Conservation (phyloP, 2,888 invertebrate species). For the Conchocele bisecta region DNA sequence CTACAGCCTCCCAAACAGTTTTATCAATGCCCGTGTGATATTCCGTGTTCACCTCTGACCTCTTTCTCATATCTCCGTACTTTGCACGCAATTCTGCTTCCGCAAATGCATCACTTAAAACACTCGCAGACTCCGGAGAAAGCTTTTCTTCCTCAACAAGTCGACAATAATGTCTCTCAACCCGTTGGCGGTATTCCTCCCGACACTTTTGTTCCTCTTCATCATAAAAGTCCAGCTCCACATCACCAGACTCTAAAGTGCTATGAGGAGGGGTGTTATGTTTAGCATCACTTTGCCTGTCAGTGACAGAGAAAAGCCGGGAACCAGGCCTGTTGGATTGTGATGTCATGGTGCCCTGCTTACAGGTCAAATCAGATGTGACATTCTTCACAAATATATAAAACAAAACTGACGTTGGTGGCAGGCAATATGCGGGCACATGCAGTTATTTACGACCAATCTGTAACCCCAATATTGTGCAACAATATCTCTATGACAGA, state of each 20-base stretch:
- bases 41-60: conserved; percentile 44
- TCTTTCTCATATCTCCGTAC: conserved; percentile 36
- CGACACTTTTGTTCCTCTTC: conserved; percentile 71
- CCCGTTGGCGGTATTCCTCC: conserved; percentile 60
- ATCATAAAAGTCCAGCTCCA: conserved; percentile 56
- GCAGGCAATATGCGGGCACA: no score
- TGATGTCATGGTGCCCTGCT: conserved; percentile 24
- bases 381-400: background rate
- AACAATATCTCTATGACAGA: no score
- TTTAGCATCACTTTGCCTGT: conserved; percentile 13
- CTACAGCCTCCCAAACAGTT: conserved; percentile 66
- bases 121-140: conserved; percentile 61
- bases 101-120: conserved; percentile 59
- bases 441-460: no score
- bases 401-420: no score
- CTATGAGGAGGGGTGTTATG: conserved; percentile 3
- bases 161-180: conserved; percentile 65
- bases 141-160: conserved; percentile 61
- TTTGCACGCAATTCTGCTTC: conserved; percentile 56
- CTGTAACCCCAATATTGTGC: no score
- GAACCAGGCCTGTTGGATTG: conserved; percentile 17
- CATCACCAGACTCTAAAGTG: conserved; percentile 20
- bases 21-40: conserved; percentile 67
- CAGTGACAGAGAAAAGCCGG: conserved; percentile 16
- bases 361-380: background rate